A percentile compares a stretch with the other conserved stretches of the same genome.
Conservation (phyloP, 2,113 vertebrate genomes). For the Neotoma lepida region DNA sequence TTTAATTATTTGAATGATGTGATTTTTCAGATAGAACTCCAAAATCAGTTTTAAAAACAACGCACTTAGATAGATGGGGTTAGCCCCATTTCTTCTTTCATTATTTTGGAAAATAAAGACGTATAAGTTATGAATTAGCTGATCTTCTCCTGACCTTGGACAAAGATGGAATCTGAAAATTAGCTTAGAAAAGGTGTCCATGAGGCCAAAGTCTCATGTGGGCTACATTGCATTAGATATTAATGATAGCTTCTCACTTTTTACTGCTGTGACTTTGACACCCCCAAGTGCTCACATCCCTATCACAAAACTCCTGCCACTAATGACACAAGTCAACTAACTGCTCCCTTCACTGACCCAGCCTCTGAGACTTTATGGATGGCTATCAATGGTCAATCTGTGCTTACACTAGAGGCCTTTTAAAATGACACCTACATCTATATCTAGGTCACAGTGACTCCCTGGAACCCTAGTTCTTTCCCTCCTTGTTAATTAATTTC, state of each 20-base stretch:
- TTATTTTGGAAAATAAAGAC: slow-evolving; percentile 16
- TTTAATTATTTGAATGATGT: not conserved
- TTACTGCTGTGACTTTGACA: not conserved
- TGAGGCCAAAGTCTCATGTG: not conserved
- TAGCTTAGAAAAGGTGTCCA: not conserved
- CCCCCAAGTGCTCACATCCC: not conserved
- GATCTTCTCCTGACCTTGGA: not conserved
- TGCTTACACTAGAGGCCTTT: not conserved
- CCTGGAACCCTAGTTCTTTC: not conserved
- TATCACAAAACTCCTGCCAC: not conserved
- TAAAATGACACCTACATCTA: not conserved
- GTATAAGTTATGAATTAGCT: not conserved
- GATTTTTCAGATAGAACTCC: slow-evolving; percentile 20
- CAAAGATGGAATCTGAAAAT: not conserved
- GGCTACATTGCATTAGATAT: too few species aligned
- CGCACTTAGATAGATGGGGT: not conserved
- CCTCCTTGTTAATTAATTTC: not conserved
- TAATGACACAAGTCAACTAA: rapidly evolving
- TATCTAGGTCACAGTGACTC: not conserved
- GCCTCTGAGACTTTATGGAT: not conserved
- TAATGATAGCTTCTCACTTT: not conserved
- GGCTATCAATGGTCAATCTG: not conserved
- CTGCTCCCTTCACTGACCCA: not conserved
- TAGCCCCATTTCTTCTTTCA: not conserved
- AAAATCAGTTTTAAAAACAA: slow-evolving; percentile 8